Conservation (phyloP, 2,797 vertebrate genomes). For the Enteromius afrohamiltoni region DNA sequence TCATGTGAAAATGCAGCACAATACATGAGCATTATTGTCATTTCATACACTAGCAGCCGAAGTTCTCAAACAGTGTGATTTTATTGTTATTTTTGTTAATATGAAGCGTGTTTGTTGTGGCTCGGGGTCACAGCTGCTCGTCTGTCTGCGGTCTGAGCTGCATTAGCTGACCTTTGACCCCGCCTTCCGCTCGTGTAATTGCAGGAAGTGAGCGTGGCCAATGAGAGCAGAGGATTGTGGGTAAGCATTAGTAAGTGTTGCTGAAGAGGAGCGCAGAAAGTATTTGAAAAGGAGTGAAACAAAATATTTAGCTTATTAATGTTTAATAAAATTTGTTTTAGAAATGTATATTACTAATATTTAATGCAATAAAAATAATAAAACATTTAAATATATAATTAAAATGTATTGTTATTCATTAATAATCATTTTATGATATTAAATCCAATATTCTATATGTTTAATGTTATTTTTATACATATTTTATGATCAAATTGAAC, state of each 20-base stretch:
- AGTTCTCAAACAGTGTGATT: too few relatives aligned
- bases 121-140: neutral
- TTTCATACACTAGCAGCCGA: too few relatives aligned
- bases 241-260: slow-evolving; percentile 76
- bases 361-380: neutral
- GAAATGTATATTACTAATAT: neutral
- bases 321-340: neutral
- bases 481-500: neutral
- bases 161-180: slow-evolving; percentile 79
- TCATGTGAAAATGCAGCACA: neutral
- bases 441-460: neutral
- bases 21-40: too few relatives aligned
- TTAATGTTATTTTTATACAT: neutral
- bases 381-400: neutral
- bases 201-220: slow-evolving; percentile 80
- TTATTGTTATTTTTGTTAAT: neutral
- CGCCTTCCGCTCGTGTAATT: slow-evolving; percentile 84
- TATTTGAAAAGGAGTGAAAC: neutral
- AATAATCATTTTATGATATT: neutral
- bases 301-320: neutral
- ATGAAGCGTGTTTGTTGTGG: neutral
- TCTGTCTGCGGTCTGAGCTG: slow-evolving; percentile 44
- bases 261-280: slow-evolving; percentile 25
- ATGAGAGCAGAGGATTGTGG: slow-evolving; percentile 70
- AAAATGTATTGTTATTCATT: neutral